Conservation (phyloP, 2,113 vertebrate genomes). For the Dryoscopus gambensis region DNA sequence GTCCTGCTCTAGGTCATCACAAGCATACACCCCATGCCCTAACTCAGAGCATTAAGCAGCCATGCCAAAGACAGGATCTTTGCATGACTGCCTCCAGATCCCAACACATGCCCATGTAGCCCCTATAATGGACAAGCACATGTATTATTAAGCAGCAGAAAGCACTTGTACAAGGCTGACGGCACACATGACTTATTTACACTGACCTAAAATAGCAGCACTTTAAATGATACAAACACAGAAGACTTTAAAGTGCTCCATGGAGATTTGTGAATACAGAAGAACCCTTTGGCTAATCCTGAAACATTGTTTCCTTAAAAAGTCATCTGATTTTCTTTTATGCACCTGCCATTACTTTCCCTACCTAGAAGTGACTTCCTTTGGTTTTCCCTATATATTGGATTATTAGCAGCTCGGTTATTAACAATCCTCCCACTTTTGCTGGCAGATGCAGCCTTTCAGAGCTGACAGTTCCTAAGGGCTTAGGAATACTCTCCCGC, state of each 20-base stretch:
- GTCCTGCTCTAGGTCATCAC: constrained; percentile 47
- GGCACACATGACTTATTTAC: constrained; percentile 73
- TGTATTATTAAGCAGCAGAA: constrained; percentile 80
- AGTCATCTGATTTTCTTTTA: constrained; percentile 1
- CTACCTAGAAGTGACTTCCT: constrained; percentile 30
- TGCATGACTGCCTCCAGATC: constrained; percentile 60
- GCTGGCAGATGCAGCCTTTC: background rate
- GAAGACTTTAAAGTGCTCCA: constrained; percentile 70
- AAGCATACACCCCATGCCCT: background rate
- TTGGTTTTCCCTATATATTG: constrained; percentile 2
- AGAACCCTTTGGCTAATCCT: constrained; percentile 58
- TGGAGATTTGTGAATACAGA: constrained; percentile 60
- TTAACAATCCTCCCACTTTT: constrained; percentile 10
- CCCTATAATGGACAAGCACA: constrained; percentile 78
- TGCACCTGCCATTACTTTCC: constrained; percentile 17
- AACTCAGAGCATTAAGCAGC: constrained; percentile 55
- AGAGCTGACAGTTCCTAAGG: constrained; percentile 1
- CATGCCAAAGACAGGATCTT: constrained; percentile 46
- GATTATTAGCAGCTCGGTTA: background rate
- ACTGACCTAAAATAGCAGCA: constrained; percentile 75
- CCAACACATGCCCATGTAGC: constrained; percentile 51
- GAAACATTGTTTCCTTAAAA: constrained; percentile 37
- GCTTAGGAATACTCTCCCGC: background rate
- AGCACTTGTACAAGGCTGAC: constrained; percentile 71
- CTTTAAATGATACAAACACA: constrained; percentile 73